Evolutionary conservation across 2,888 invertebrate genomes (phyloP).

Genomic region (Slavum lentiscoides): DNA sequence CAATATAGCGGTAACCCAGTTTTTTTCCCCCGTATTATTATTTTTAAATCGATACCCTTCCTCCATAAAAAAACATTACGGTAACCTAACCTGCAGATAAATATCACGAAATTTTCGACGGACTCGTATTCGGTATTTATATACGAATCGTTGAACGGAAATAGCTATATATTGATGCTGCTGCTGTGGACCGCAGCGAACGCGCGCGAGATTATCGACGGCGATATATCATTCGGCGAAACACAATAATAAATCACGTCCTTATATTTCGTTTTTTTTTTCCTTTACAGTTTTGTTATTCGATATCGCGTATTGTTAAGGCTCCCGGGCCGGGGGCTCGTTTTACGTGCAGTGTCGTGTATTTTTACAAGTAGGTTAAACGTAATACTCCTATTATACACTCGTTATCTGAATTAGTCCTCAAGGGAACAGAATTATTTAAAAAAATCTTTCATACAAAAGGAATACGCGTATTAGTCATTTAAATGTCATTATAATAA

Average conservation of each 20-base stretch:
- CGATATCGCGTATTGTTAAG: constrained; percentile 18
- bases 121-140: too few species aligned
- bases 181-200: neutral
- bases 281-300: constrained; percentile 26
- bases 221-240: constrained; percentile 35
- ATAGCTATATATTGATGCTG: neutral
- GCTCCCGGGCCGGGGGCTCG: constrained; percentile 7
- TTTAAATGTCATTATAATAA: too few species aligned
- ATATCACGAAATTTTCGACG: neutral
- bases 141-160: neutral
- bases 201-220: constrained; percentile 15
- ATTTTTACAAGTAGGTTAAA: constrained; percentile 18
- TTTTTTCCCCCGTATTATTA: too few species aligned
- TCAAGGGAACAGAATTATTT: too few species aligned
- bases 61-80: too few species aligned
- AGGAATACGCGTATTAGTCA: too few species aligned
- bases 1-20: too few species aligned
- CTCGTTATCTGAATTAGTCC: too few species aligned
- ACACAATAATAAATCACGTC: constrained; percentile 44
- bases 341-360: constrained; percentile 5
- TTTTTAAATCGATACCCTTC: too few species aligned
- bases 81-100: neutral
- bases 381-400: too few species aligned
- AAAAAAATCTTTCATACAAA: too few species aligned
- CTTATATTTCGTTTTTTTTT: neutral